These are phyloP conservation scores for Pelecanus crispus DNA, from an alignment of 2,113 vertebrate genomes.

Conservation along the genomic window DNA sequence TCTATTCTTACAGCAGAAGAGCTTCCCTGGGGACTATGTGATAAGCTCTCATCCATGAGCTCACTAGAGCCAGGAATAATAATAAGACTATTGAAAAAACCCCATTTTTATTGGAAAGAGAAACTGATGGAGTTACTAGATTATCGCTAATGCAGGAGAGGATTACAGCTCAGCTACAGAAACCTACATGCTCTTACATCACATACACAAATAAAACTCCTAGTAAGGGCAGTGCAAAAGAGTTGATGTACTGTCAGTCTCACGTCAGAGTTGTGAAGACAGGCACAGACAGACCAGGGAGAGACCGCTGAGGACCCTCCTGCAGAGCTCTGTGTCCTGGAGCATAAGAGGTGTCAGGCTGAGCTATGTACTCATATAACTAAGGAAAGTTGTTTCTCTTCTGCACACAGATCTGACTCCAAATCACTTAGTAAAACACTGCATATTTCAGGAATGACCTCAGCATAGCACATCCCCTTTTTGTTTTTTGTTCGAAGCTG, in stretches of 20 bases:
- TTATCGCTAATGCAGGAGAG: not conserved
- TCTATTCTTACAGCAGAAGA: not conserved
- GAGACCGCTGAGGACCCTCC: not conserved
- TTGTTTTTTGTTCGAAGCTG: not conserved
- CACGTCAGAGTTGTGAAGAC: not conserved
- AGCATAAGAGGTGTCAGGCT: not conserved
- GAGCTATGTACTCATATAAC: not conserved
- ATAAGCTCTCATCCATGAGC: not conserved
- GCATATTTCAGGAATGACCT: not conserved
- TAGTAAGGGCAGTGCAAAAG: not conserved
- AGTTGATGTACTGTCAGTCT: not conserved
- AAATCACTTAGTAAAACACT: not conserved
- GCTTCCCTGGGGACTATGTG: not conserved
- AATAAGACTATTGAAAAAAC: not conserved
- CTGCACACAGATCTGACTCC: not conserved
- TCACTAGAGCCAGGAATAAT: not conserved
- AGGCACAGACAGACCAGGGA: not conserved
- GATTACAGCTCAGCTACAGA: not conserved
- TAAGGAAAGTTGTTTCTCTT: not conserved
- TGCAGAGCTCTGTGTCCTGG: not conserved
- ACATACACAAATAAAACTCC: not conserved
- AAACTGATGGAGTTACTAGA: not conserved
- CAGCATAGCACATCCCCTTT: not conserved
- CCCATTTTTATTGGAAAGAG: not conserved
- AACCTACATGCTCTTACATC: not conserved